Evolutionary conservation across 2,797 vertebrate species (phyloP).

Genomic region (Neostethus bicornis): DNA sequence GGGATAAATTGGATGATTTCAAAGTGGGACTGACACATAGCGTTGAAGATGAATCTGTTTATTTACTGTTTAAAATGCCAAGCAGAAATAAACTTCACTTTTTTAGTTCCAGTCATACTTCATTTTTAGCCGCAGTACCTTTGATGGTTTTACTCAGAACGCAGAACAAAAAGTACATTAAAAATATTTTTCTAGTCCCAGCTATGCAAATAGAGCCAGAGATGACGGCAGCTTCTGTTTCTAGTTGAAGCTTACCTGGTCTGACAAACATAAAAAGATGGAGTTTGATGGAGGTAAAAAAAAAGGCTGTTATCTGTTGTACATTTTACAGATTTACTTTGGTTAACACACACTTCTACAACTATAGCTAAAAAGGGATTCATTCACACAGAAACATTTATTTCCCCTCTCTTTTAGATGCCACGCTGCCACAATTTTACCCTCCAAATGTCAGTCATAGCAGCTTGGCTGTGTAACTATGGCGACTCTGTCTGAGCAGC

Average conservation of each 20-base stretch:
- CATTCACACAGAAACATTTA: neutral
- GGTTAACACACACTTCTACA: neutral
- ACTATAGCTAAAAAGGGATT: neutral
- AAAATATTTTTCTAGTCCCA: neutral
- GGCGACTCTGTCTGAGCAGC: neutral
- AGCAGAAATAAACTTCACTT: conserved; percentile 4
- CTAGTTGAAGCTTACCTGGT: conserved; percentile 4
- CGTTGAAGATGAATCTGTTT: too few relatives aligned
- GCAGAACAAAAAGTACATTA: neutral
- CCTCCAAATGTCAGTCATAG: neutral
- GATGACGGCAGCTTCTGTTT: conserved; percentile 1
- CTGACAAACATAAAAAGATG: neutral
- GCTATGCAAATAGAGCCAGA: conserved; percentile 4
- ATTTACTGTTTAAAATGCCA: neutral
- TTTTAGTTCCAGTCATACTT: neutral
- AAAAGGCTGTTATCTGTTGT: neutral
- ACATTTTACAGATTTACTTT: neutral
- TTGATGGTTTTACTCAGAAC: conserved; percentile 2
- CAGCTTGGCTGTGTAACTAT: neutral
- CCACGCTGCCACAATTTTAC: neutral
- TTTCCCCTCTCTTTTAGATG: neutral
- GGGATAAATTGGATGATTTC: too few relatives aligned
- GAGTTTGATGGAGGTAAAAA: neutral
- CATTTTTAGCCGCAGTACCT: neutral
- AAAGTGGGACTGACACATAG: too few relatives aligned